These are phyloP conservation scores for Pocota personata DNA, from an alignment of 2,888 invertebrate genomes.

Conservation along the genomic window DNA sequence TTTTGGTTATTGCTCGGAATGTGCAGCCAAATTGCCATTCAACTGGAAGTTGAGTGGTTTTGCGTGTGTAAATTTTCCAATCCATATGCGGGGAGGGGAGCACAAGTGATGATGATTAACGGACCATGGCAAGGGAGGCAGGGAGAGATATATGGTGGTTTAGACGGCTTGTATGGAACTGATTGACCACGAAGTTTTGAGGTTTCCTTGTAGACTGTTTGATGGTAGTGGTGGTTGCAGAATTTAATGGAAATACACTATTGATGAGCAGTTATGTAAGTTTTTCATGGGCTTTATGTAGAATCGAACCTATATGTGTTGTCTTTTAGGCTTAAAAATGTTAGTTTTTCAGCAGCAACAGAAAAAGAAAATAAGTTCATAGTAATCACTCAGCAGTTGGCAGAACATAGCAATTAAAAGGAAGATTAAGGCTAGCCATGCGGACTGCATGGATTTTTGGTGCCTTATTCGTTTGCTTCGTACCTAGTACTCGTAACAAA, in stretches of 20 bases:
- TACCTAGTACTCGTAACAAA: too few species aligned
- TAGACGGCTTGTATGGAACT: conserved; percentile 25
- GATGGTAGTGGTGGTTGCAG: neutral
- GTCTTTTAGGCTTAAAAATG: too few species aligned
- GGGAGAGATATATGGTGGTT: neutral
- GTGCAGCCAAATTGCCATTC: conserved; percentile 46
- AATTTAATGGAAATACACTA: conserved; percentile 4
- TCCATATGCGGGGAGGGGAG: neutral
- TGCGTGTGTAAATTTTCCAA: conserved; percentile 46
- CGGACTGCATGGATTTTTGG: too few species aligned
- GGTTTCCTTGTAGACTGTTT: conserved; percentile 13
- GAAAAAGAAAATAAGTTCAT: too few species aligned
- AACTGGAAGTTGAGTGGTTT: conserved; percentile 63
- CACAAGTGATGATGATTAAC: neutral
- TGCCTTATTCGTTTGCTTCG: too few species aligned
- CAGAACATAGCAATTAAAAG: too few species aligned
- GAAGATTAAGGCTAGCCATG: too few species aligned
- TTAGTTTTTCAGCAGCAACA: too few species aligned
- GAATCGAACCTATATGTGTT: too few species aligned
- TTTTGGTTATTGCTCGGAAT: conserved; percentile 42
- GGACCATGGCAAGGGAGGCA: neutral
- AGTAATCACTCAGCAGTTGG: too few species aligned
- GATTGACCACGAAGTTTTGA: conserved; percentile 45
- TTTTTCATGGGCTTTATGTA: neutral
- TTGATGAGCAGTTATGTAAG: neutral